A percentile compares a stretch with the other conserved stretches of the same genome.
phyloP scores from a whole-genome alignment of 2,888 invertebrate genomes.

The Cerceris ruficornis region DNA sequence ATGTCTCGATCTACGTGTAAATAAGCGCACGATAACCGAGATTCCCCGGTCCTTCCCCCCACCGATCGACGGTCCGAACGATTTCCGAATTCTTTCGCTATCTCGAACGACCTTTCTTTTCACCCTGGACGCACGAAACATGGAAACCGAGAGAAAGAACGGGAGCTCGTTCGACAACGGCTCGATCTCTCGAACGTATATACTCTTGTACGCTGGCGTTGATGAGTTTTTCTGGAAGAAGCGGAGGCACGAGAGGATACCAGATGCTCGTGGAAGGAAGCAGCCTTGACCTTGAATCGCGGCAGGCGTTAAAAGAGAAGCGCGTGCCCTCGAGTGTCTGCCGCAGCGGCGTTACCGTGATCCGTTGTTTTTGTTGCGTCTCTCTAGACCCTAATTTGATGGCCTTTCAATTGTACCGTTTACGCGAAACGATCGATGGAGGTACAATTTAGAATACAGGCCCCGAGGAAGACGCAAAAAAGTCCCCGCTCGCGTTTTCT shows the following conservation, averaged over 20 bases:
- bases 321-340: constrained; percentile 33
- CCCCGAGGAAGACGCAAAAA: too few relatives aligned
- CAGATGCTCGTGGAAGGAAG: constrained; percentile 49
- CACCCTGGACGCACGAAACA: too few relatives aligned
- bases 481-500: too few relatives aligned
- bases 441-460: background rate
- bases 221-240: constrained; percentile 38
- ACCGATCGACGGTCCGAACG: too few relatives aligned
- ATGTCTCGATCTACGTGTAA: background rate
- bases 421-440: background rate
- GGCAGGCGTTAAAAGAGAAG: constrained; percentile 26
- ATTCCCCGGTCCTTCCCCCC: background rate
- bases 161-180: too few relatives aligned
- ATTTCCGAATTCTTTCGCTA: background rate
- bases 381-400: too few relatives aligned
- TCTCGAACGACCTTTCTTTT: too few relatives aligned
- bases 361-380: too few relatives aligned
- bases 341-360: background rate
- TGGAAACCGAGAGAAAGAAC: too few relatives aligned
- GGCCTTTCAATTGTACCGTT: too few relatives aligned
- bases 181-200: too few relatives aligned
- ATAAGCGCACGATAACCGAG: background rate
- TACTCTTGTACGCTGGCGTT: constrained; percentile 7
- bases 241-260: constrained; percentile 18
- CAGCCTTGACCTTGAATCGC: constrained; percentile 61